These are phyloP conservation scores for Smittia aterrima DNA, from an alignment of 2,888 invertebrate genomes.

Conservation along the genomic window DNA sequence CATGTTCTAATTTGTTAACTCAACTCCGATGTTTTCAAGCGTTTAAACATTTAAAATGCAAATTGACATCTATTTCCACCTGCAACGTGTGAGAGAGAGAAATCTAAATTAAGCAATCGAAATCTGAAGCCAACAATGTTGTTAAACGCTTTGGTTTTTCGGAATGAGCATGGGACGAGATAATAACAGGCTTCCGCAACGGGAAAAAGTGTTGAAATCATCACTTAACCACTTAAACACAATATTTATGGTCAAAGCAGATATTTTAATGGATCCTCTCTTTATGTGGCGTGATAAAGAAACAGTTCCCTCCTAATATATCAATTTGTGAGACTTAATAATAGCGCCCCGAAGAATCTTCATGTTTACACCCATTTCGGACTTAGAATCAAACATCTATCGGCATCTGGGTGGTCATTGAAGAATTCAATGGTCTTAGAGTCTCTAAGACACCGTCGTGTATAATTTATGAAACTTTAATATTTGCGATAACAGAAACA, in stretches of 20 bases:
- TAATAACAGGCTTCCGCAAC: background rate
- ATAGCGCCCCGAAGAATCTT: background rate
- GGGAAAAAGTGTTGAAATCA: conserved; percentile 1
- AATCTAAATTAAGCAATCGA: background rate
- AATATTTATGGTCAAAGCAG: background rate
- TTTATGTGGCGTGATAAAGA: conserved; percentile 8
- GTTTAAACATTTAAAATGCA: background rate
- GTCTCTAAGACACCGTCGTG: background rate
- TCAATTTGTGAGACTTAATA: conserved; percentile 7
- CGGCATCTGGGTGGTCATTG: conserved; percentile 7
- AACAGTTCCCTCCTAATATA: conserved; percentile 15
- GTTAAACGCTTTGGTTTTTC: background rate
- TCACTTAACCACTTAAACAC: conserved; percentile 9
- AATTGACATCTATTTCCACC: conserved; percentile 9
- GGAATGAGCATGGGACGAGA: background rate
- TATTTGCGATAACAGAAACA: conserved; percentile 21
- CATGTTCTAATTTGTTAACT: conserved; percentile 12
- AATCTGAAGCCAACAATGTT: background rate
- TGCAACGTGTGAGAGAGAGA: background rate
- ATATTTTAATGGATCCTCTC: background rate
- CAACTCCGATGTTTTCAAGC: background rate
- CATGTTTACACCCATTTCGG: background rate
- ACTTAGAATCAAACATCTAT: background rate
- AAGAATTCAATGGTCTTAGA: background rate
- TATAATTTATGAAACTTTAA: conserved; percentile 24